Evolutionary conservation across 2,113 vertebrate genomes (phyloP).

Genomic region (Dromaius novaehollandiae): DNA sequence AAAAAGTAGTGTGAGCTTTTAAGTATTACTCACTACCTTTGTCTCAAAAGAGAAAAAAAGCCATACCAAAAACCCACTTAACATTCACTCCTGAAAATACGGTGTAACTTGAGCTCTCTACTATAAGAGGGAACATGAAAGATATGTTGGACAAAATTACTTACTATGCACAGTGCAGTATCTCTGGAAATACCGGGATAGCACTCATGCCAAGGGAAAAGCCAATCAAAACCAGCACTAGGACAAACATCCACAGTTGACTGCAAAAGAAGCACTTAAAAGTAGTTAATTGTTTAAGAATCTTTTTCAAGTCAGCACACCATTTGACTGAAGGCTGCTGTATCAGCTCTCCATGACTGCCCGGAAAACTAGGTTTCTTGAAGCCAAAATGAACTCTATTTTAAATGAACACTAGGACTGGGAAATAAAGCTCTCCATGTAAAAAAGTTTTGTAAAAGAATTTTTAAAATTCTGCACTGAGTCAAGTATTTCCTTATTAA

Average conservation of each 20-base stretch:
- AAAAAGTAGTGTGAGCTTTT: neutral
- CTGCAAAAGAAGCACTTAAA: slow-evolving; percentile 72
- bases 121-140: neutral
- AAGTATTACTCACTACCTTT: neutral
- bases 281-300: neutral
- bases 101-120: neutral
- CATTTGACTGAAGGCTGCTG: neutral
- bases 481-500: neutral
- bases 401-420: neutral
- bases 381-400: neutral
- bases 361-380: neutral
- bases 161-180: slow-evolving; percentile 90
- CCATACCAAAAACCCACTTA: neutral
- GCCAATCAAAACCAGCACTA: slow-evolving; percentile 86
- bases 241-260: slow-evolving; percentile 89
- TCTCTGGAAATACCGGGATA: slow-evolving; percentile 91
- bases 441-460: neutral
- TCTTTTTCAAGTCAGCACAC: neutral
- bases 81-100: neutral
- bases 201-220: slow-evolving; percentile 87
- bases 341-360: neutral
- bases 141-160: slow-evolving; percentile 32
- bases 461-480: neutral
- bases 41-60: neutral
- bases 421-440: neutral